phyloP scores from a whole-genome alignment of 1,140 invertebrate species.

The Drosophila ambigua region DNA sequence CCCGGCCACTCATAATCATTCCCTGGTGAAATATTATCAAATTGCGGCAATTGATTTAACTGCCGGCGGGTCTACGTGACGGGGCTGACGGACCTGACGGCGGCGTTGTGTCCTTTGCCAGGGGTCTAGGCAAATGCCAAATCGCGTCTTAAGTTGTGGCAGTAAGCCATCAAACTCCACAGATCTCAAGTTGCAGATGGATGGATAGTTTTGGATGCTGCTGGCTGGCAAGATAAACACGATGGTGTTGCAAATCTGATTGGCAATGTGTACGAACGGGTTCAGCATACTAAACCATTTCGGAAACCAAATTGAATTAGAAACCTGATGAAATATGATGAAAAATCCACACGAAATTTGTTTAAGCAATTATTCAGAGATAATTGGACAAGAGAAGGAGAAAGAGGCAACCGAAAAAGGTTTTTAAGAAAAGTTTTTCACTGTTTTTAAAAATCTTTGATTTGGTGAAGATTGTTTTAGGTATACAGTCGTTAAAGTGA shows the following conservation, averaged over 20 bases:
- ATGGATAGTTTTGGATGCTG: constrained; percentile 24
- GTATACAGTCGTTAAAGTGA: no score
- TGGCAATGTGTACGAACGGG: neutral
- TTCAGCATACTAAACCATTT: constrained; percentile 2
- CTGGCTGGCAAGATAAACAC: constrained; percentile 4
- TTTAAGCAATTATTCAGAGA: no score
- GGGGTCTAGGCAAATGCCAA: constrained; percentile 24
- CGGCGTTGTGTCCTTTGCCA: no score
- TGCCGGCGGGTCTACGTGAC: constrained; percentile 64
- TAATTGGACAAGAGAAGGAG: no score
- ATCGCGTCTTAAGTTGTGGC: constrained; percentile 44
- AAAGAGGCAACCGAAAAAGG: no score
- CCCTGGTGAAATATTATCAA: constrained; percentile 81
- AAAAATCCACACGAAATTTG: no score
- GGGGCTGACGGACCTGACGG: constrained; percentile 11
- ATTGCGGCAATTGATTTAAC: constrained; percentile 80
- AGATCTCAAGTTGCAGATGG: constrained; percentile 50
- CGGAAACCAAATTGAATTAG: constrained; percentile 19
- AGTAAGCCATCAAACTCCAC: constrained; percentile 41
- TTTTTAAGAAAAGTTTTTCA: no score
- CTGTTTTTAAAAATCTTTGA: no score
- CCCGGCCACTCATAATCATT: constrained; percentile 68
- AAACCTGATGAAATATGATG: constrained; percentile 10
- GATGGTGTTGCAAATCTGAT: constrained; percentile 2
- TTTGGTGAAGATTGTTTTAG: no score